Evolutionary conservation across 2,888 invertebrate genomes (phyloP).

Genomic region (Tenthredo livida): DNA sequence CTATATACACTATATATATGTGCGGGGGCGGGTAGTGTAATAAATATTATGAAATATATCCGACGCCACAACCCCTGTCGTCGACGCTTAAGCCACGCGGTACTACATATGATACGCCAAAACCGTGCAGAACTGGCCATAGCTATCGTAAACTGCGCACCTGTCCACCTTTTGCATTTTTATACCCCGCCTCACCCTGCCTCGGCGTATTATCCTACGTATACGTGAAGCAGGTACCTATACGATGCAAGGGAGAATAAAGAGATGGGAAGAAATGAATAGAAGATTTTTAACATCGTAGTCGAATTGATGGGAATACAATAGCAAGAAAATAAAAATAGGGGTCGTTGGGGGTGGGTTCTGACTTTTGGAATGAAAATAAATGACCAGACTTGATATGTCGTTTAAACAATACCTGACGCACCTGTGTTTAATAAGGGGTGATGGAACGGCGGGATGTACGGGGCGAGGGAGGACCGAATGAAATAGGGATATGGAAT

Average conservation of each 20-base stretch:
- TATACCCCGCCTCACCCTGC: neutral
- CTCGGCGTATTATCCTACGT: neutral
- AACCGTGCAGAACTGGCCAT: neutral
- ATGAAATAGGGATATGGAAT: slow-evolving; percentile 22
- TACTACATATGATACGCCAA: neutral
- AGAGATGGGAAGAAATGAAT: neutral
- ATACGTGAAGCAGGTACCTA: too few relatives aligned
- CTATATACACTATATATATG: neutral
- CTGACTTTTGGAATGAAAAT: neutral
- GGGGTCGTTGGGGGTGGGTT: neutral
- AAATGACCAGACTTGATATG: neutral
- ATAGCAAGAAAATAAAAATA: neutral
- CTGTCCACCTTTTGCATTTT: neutral
- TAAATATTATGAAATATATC: slow-evolving; percentile 42
- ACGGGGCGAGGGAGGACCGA: slow-evolving; percentile 55
- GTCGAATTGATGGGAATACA: neutral
- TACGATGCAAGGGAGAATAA: neutral
- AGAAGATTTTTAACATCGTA: neutral
- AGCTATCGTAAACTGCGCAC: slow-evolving; percentile 25
- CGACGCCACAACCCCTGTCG: neutral
- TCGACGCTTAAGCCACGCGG: neutral
- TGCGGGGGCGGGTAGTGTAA: neutral
- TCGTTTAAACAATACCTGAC: slow-evolving; percentile 10
- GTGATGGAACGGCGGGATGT: slow-evolving; percentile 12
- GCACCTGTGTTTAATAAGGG: neutral